Evolutionary conservation across 2,888 invertebrate species (phyloP), one percentile per base, ranked within the genome.

Genomic region (Nebria salina): DNA sequence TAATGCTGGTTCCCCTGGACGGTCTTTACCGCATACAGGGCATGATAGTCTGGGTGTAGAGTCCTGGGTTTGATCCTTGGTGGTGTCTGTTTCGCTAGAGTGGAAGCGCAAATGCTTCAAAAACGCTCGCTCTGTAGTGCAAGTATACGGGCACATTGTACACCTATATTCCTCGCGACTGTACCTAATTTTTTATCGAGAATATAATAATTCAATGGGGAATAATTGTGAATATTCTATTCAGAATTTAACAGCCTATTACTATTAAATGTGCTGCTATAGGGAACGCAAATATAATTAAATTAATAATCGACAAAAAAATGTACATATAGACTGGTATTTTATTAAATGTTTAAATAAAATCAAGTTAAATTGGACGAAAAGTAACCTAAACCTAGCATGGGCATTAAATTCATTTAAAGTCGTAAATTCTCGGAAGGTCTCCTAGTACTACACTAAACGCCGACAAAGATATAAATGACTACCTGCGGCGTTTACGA

Each of bases 61-160:
- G 25, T 65, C 70, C 5, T 65, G 34, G 43, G 15, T 65, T 72
- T 70, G 65, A 89, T 88, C 84, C 88, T 88, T n/a, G 54, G 54
- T 8, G 87, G 88, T 54, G 77, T 88, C 87, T 75, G 87, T 86
- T 11, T 89, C 88, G 5, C 86, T 85, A 26, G 90, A 89, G 83
- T 90, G 90, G n/a, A 88, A 87, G 82, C 90, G 88, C 77, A 90
- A 85, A 84, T 91, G 91, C 83, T 89, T 89, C 75, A 90, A 88
- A 83, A 91, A 90, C 1, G 91, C 91, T 84, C 90, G 90, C 85
- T 91, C 91, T 83, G 91, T 91, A 25, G 91, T 91, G 84, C 91
- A 91, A 1, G 90, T 90, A 84, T 91, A 91, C 1, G 91, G 89
- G 85, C 91, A 91, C 81, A 89, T 85, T 26, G 89, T 89, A 85